Conservation (phyloP, 2,888 invertebrate species). For the Caenorhabditis doughertyi region DNA sequence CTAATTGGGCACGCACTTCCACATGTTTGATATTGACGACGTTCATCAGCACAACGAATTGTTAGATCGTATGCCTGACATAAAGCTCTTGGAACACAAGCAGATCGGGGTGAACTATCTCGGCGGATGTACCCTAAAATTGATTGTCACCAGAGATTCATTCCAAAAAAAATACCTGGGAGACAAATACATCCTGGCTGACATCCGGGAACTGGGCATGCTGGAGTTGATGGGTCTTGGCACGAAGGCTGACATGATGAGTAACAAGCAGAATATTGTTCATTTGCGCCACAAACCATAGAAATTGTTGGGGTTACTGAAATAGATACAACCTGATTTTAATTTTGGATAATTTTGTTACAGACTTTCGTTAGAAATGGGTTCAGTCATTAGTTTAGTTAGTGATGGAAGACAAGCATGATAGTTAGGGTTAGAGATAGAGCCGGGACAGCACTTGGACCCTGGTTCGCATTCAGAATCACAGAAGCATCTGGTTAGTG, state of each 20-base stretch:
- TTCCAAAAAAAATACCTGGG: constrained; percentile 58
- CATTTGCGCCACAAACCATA: constrained; percentile 66
- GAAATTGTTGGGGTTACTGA: constrained; percentile 65
- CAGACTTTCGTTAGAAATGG: constrained; percentile 47
- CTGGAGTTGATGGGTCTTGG: constrained; percentile 68
- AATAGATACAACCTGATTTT: too few relatives aligned
- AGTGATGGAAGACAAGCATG: constrained; percentile 52
- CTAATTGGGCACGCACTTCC: constrained; percentile 75
- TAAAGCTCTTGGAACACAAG: constrained; percentile 67
- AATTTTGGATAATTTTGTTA: background rate
- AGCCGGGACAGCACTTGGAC: constrained; percentile 68
- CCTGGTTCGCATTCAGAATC: constrained; percentile 67
- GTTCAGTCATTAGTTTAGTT: constrained; percentile 39
- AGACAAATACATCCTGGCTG: constrained; percentile 72
- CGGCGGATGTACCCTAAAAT: constrained; percentile 69
- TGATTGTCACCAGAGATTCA: too few relatives aligned
- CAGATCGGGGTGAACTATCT: constrained; percentile 67
- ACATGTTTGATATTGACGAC: constrained; percentile 73
- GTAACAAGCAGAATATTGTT: constrained; percentile 70
- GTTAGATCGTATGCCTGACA: constrained; percentile 72
- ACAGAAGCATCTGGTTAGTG: constrained; percentile 60
- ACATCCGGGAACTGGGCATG: constrained; percentile 70
- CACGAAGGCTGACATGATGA: constrained; percentile 73
- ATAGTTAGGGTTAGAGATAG: constrained; percentile 46
- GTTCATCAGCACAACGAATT: constrained; percentile 70